phyloP scores from a whole-genome alignment of 2,797 vertebrate species.

The Argya squamiceps region DNA sequence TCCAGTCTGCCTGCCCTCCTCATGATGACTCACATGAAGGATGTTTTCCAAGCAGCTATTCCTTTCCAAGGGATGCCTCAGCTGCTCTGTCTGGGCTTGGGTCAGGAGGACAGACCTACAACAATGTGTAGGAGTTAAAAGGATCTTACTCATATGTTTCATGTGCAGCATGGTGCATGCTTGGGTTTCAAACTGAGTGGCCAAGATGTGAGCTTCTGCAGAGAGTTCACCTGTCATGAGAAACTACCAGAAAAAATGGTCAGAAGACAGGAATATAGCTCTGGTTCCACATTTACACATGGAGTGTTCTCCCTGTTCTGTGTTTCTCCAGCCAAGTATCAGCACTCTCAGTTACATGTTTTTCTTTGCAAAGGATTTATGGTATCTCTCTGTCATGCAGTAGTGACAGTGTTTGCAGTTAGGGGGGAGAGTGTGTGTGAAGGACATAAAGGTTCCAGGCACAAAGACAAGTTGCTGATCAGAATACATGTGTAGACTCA shows the following conservation, averaged over 20 bases:
- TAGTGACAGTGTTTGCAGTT: neutral
- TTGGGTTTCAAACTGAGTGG: neutral
- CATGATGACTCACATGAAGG: neutral
- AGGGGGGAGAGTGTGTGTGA: neutral
- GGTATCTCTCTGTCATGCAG: neutral
- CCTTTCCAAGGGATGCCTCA: neutral
- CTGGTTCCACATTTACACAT: neutral
- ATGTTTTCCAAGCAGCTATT: neutral
- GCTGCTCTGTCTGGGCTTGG: neutral
- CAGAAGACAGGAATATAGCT: neutral
- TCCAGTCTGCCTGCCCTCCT: neutral
- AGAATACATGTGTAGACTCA: neutral
- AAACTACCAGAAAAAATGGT: neutral
- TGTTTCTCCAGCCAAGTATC: neutral
- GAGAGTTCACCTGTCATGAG: neutral
- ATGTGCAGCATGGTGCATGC: neutral
- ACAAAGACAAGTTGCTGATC: neutral
- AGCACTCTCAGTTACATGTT: neutral
- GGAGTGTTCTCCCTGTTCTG: neutral
- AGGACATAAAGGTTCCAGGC: neutral
- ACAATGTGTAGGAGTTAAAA: neutral
- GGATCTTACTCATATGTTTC: neutral
- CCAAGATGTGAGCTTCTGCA: neutral
- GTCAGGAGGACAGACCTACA: neutral
- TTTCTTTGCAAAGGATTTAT: neutral